Base-by-base conservation (phyloP, 2,888 invertebrate species). In the Ypsolopha scabrella region DNA sequence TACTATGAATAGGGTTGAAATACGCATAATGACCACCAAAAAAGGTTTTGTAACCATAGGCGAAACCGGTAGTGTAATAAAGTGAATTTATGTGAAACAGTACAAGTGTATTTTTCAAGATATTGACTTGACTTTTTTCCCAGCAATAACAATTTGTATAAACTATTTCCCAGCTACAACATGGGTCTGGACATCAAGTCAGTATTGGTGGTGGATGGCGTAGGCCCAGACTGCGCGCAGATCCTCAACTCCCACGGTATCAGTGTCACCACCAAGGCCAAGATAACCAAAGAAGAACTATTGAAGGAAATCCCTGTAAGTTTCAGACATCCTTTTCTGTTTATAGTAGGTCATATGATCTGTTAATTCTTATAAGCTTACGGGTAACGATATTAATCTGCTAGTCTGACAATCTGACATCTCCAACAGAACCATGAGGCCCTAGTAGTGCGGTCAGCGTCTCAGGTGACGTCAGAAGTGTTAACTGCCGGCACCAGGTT, bases 121-220 rank as follows among this genome's bases (percentile, higher is more conserved):
- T n/a, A n/a, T n/a, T n/a, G n/a, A n/a, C n/a, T n/a, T n/a, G n/a
- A n/a, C n/a, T n/a, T 24, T 24, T 24, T 24, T 24, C 24, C 24
- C 24, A 24, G 24, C 24, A 24, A 24, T 24, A 24, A 24, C 24
- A 24, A 2, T 2, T 24, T 24, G 24, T 24, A n/a, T n/a, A n/a
- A 36, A 4, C 6, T 11, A 6, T 24, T 46, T 24, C 24, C 4
- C 34, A 46, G 46, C 1, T 35, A 11, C 11, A 11, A 14, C 45
- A 89, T 90, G 89, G 80, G 72, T 55, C 73, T 92, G 64, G 80
- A 90, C 57, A 90, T 97, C 52, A 90, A 90, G 66, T 92, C 91
- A 58, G 97, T 98, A 53, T 85, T 99, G 53, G 93, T 99, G 59
- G 95, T 96, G 62, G 99, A 99, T 79, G 95, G 96, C 36, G 95